Evolutionary conservation across 1,140 invertebrate genomes (phyloP).

Genomic region (Leguminivora glycinivorella): DNA sequence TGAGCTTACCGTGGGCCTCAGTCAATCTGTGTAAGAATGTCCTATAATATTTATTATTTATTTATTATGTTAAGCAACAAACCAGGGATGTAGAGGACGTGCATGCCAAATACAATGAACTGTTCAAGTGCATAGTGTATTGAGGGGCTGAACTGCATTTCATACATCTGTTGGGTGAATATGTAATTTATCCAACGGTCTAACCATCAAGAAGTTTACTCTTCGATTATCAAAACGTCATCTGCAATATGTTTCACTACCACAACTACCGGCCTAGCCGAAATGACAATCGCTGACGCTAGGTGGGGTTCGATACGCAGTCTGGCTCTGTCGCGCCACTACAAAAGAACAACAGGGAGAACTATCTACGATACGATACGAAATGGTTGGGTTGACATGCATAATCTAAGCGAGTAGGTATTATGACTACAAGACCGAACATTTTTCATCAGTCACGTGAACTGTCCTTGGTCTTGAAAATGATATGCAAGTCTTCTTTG

Average conservation of each 20-base stretch:
- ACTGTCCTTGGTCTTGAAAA: slow-evolving; percentile 43
- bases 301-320: too few species aligned
- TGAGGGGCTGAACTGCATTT: slow-evolving; percentile 85
- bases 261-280: too few species aligned
- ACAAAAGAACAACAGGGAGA: too few species aligned
- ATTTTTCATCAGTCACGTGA: slow-evolving; percentile 85
- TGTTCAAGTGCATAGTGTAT: slow-evolving; percentile 85
- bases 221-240: slow-evolving; percentile 79
- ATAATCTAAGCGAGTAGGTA: slow-evolving; percentile 81
- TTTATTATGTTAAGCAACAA: slow-evolving; percentile 77
- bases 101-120: slow-evolving; percentile 88
- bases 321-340: too few species aligned
- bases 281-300: too few species aligned
- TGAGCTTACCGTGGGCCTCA: too few species aligned
- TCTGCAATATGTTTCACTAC: slow-evolving; percentile 88
- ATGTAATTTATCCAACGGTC: too few species aligned
- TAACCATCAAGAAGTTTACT: too few species aligned
- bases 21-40: too few species aligned
- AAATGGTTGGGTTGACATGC: slow-evolving; percentile 80
- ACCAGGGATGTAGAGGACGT: slow-evolving; percentile 85
- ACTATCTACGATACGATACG: slow-evolving; percentile 88
- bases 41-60: too few species aligned
- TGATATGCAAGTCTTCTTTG: neutral
- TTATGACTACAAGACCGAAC: slow-evolving; percentile 85
- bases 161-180: too few species aligned